phyloP scores from a whole-genome alignment of 2,797 vertebrate genomes.

The Aulostomus chinensis region DNA sequence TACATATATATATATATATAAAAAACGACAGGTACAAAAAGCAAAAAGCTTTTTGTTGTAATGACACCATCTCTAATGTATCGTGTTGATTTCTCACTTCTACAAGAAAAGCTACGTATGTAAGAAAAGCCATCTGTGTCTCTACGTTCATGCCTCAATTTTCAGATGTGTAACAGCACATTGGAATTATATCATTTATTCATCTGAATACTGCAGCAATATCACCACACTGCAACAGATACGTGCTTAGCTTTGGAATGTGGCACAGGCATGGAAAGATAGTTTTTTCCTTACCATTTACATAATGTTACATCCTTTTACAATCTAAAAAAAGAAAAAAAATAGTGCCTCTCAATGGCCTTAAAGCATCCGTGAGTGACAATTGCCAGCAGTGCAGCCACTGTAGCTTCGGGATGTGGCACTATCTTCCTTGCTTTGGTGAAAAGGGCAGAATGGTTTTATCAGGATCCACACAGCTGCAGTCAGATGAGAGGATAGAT shows the following conservation, averaged over 20 bases:
- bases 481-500: slow-evolving; percentile 51
- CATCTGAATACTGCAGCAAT: no score
- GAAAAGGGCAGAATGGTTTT: slow-evolving; percentile 54
- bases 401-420: slow-evolving; percentile 13
- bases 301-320: not conserved
- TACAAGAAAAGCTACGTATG: not conserved
- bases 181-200: no score
- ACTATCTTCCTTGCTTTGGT: slow-evolving; percentile 33
- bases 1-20: no score
- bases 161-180: no score
- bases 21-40: no score
- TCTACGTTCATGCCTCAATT: not conserved
- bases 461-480: slow-evolving; percentile 35
- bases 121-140: not conserved
- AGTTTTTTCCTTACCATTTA: not conserved
- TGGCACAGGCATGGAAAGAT: not conserved
- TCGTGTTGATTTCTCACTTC: slow-evolving; percentile 13
- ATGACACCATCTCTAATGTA: slow-evolving; percentile 23
- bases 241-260: not conserved
- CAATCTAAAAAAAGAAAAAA: not conserved
- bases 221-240: not conserved
- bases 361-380: slow-evolving; percentile 12
- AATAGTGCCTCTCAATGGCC: slow-evolving; percentile 3
- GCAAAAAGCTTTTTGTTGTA: slow-evolving; percentile 25
- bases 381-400: slow-evolving; percentile 2